Base-by-base conservation (phyloP, 2,797 vertebrate genomes). In the Macropus fuliginosus region DNA sequence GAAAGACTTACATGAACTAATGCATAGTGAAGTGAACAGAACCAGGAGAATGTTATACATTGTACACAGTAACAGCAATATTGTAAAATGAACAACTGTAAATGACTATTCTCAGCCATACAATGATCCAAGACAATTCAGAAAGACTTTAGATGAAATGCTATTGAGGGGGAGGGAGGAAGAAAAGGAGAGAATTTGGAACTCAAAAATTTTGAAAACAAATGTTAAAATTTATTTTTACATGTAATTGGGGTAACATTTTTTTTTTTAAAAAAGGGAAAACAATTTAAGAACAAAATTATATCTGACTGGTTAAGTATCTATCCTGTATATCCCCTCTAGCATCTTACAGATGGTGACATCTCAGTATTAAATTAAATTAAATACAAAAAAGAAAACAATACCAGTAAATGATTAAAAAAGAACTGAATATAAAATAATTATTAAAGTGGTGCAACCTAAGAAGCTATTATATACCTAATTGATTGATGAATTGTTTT, bases 381-480 rank as follows among this genome's bases (percentile, higher is more conserved):
- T 40, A n/a, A 74, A 40, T 40, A 21, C 18, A 40, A 40, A 74
- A 74, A 74, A 74, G 62, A 40, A 66, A 74, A 31, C 1, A 34
- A 74, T 74, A 21, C 6, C 18, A 74, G 18, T 40, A 74, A 74
- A 74, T 74, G 66, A 18, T 74, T 74, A 74, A 74, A 18, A 74
- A 74, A 66, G n/a, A 74, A 91, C 55, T 50, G 92, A 74, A 74
- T 4, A 74, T 24, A 62, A 91, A 95, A 6, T 59, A 95, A 92
- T 91, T 57, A 56, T 93, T 56, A 92, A 92, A 40, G n/a, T 66
- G 31, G 4, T n/a, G 55, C 5, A 31, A 24, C 5, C 10, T 21
- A 56, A 50, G 40, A 55, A 9, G 50, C n/a, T 95, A 40, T 94
- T 50, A 40, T 40, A 95, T 57, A 91, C 90, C 92, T 92, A 66